Evolutionary conservation across 1,140 invertebrate genomes (phyloP).

Genomic region (Oncopodura yosiiana): DNA sequence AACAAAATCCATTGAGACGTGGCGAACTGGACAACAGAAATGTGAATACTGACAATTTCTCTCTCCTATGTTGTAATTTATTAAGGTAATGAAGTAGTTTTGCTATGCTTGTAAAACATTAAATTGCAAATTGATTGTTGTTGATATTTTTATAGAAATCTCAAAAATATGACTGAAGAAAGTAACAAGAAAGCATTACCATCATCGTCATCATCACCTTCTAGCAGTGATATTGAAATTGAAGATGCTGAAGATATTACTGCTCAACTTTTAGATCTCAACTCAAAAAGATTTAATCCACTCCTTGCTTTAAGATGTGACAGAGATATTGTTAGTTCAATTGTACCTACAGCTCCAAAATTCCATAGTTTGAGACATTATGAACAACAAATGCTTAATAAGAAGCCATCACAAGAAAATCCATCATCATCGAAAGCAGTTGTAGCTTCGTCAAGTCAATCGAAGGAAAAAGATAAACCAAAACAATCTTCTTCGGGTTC

Average conservation of each 20-base stretch:
- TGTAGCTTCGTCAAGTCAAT: background rate
- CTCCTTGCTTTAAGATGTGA: constrained; percentile 6
- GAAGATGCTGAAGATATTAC: background rate
- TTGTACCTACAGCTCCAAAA: constrained; percentile 3
- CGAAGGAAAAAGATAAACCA: background rate
- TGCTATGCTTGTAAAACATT: no score
- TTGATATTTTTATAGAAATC: no score
- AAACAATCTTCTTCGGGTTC: background rate
- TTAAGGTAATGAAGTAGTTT: no score
- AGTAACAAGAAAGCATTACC: no score
- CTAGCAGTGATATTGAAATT: no score
- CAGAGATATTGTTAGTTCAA: background rate
- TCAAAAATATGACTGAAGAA: no score
- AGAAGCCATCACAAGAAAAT: background rate
- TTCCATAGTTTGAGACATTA: constrained; percentile 19
- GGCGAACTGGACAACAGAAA: no score
- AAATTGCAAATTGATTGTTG: no score
- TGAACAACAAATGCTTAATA: constrained; percentile 10
- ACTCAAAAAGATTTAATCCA: constrained; percentile 19
- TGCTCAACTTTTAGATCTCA: constrained; percentile 10
- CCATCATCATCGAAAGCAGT: background rate
- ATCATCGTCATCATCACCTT: no score
- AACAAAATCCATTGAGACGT: no score
- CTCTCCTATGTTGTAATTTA: no score
- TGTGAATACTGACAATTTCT: no score